Percentiles rank a stretch among this genome's conserved stretches.
phyloP scores from a whole-genome alignment of 2,888 invertebrate species.

The Cecidostiba fungosa region DNA sequence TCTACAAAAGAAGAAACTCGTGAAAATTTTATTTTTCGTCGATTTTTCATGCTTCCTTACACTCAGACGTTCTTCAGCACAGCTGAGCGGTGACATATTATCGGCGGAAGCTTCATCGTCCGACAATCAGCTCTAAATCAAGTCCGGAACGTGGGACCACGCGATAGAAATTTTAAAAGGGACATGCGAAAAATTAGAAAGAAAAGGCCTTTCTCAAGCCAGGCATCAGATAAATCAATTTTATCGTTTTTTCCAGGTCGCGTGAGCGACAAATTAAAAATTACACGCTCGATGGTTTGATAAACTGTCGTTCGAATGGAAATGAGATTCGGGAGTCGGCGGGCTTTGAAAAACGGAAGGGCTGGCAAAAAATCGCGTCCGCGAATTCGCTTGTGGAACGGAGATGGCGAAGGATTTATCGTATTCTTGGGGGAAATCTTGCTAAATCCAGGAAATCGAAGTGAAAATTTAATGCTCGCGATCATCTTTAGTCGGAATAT shows the following conservation, averaged over 20 bases:
- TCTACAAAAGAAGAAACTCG: no score
- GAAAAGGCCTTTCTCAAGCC: not conserved
- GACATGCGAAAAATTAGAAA: conserved; percentile 15
- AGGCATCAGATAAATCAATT: conserved; percentile 50
- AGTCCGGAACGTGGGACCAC: not conserved
- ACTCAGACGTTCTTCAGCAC: not conserved
- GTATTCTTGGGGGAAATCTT: conserved; percentile 26
- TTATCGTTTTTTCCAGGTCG: conserved; percentile 38
- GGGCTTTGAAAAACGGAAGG: not conserved
- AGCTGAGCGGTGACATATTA: conserved; percentile 42
- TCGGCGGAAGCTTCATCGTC: conserved; percentile 4
- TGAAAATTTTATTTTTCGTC: conserved; percentile 34
- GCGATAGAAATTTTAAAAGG: conserved; percentile 7
- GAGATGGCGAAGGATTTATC: conserved; percentile 17
- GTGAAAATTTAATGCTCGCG: conserved; percentile 24
- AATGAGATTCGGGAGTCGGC: not conserved
- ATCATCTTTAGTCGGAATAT: conserved; percentile 2
- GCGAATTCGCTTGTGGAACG: conserved; percentile 18
- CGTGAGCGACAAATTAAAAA: conserved; percentile 50
- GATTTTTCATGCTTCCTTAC: not conserved
- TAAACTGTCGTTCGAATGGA: conserved; percentile 31
- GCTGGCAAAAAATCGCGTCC: conserved; percentile 18
- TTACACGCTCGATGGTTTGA: conserved; percentile 43
- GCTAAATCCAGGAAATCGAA: conserved; percentile 32
- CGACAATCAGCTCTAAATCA: conserved; percentile 49